phyloP scores from a whole-genome alignment of 2,888 invertebrate species.

The Trichacis sp. region DNA sequence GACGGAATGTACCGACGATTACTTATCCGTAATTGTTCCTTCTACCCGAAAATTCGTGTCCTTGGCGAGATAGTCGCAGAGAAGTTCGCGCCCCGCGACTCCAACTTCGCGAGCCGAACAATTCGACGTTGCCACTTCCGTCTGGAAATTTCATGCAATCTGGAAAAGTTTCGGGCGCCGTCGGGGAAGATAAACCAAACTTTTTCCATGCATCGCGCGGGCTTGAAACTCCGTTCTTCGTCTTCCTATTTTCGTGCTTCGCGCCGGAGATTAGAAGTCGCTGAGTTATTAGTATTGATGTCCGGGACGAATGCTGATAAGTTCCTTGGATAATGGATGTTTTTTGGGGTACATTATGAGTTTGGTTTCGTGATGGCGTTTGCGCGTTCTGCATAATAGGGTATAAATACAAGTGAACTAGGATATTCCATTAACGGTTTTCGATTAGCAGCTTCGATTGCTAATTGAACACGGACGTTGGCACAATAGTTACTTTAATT shows the following conservation, averaged over 20 bases:
- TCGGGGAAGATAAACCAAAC: conserved; percentile 21
- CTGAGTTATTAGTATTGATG: background rate
- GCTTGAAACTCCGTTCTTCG: background rate
- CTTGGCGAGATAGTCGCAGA: conserved; percentile 36
- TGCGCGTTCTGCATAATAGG: conserved; percentile 54
- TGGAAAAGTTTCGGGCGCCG: conserved; percentile 21
- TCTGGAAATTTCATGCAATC: conserved; percentile 20
- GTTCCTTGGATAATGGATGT: no score
- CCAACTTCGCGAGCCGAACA: conserved; percentile 21
- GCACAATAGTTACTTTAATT: background rate
- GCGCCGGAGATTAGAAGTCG: background rate
- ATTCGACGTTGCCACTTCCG: conserved; percentile 22
- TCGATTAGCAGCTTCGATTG: conserved; percentile 34
- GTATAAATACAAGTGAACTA: conserved; percentile 56
- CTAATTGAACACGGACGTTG: conserved; percentile 31
- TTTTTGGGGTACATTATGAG: background rate
- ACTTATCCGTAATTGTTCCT: conserved; percentile 58
- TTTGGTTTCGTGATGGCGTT: conserved; percentile 7
- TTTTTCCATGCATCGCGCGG: conserved; percentile 6
- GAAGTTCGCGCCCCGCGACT: conserved; percentile 42
- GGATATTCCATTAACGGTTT: conserved; percentile 64
- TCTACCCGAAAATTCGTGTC: conserved; percentile 34
- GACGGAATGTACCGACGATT: conserved; percentile 54
- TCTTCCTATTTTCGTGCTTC: background rate
- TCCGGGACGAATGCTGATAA: no score